These are phyloP conservation scores for Daboia siamensis DNA, from an alignment of 2,113 vertebrate species.

Conservation along the genomic window DNA sequence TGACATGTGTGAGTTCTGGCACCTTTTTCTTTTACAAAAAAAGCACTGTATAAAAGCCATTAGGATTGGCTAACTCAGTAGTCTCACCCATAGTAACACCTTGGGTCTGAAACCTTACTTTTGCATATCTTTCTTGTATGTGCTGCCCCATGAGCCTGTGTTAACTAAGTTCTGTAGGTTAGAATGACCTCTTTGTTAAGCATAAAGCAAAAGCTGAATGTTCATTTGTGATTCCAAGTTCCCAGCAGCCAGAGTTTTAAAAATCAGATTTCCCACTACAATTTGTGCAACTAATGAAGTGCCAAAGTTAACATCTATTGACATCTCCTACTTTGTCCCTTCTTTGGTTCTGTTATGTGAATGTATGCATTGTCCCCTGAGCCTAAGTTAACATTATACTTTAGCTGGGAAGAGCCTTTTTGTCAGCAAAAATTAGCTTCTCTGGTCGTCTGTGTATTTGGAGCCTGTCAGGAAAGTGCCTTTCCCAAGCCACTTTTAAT, in stretches of 20 bases:
- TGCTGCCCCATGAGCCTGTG: too few relatives aligned
- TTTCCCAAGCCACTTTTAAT: neutral
- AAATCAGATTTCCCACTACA: neutral
- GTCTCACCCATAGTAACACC: neutral
- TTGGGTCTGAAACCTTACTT: neutral
- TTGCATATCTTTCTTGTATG: neutral
- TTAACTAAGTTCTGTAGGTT: neutral
- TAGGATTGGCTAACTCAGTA: neutral
- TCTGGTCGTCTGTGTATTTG: neutral
- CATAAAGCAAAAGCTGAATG: neutral
- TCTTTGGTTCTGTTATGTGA: neutral
- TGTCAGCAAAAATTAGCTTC: neutral
- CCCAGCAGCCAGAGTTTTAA: neutral
- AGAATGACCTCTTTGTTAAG: neutral
- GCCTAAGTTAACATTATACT: neutral
- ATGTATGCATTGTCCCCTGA: neutral
- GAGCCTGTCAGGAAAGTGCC: neutral
- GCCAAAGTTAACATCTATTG: conserved; percentile 1
- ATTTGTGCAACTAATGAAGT: neutral
- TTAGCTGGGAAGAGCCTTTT: neutral
- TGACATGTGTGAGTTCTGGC: too few relatives aligned
- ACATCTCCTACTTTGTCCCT: neutral
- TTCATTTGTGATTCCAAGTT: neutral
- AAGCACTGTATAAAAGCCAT: neutral
- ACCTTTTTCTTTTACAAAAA: too few relatives aligned